Evolutionary conservation across 2,888 invertebrate genomes (phyloP).

Genomic region (Rhyacophila evoluta): DNA sequence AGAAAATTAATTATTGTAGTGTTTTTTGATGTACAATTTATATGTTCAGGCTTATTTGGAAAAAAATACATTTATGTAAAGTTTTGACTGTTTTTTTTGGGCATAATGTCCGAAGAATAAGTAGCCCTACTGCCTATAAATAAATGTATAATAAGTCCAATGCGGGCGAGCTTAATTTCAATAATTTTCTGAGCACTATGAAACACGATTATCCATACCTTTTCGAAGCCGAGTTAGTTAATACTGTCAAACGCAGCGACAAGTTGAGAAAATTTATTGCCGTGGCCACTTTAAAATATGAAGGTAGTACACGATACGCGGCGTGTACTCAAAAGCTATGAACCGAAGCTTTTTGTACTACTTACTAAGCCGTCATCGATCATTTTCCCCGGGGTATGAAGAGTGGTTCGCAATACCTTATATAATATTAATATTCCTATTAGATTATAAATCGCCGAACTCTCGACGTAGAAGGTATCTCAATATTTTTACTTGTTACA

Average conservation of each 20-base stretch:
- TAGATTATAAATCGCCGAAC: too few relatives aligned
- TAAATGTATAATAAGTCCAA: too few relatives aligned
- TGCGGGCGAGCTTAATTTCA: background rate
- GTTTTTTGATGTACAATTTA: too few relatives aligned
- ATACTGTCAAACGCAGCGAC: background rate
- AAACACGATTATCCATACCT: background rate
- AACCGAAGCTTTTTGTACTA: background rate
- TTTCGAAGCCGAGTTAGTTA: background rate
- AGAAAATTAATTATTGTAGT: too few relatives aligned
- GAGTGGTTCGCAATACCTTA: background rate
- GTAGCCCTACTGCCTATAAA: too few relatives aligned
- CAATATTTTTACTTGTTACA: too few relatives aligned
- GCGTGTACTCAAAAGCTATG: background rate
- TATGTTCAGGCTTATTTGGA: too few relatives aligned
- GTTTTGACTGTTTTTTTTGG: too few relatives aligned
- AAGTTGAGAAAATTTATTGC: background rate
- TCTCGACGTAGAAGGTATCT: too few relatives aligned
- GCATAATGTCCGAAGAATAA: too few relatives aligned
- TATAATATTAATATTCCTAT: too few relatives aligned
- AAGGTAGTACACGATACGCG: constrained; percentile 1
- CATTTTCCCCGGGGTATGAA: background rate
- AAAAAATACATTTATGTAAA: too few relatives aligned
- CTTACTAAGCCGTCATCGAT: background rate
- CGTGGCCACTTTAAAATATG: constrained; percentile 15
- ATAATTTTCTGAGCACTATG: background rate